phyloP scores from a whole-genome alignment of 2,888 invertebrate genomes.

The Bellardia bayeri region DNA sequence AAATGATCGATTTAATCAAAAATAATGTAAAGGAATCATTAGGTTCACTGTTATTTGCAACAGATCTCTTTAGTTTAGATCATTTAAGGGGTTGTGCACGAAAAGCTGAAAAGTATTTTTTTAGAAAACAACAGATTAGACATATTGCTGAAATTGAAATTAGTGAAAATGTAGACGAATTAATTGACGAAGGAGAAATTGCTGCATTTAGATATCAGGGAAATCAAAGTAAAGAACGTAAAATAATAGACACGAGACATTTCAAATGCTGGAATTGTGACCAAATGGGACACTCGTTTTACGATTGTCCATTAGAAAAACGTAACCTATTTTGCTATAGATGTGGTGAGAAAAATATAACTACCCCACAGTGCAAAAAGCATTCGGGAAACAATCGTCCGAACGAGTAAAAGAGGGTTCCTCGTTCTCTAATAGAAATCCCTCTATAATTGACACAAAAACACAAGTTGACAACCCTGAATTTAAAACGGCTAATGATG shows the following conservation, averaged over 20 bases:
- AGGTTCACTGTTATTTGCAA: slow-evolving; percentile 15
- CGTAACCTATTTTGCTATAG: slow-evolving; percentile 30
- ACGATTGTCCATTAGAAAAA: slow-evolving; percentile 11
- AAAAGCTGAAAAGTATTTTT: slow-evolving; percentile 4
- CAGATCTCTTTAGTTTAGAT: slow-evolving; percentile 16
- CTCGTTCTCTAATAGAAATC: slow-evolving; percentile 22
- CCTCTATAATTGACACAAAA: neutral
- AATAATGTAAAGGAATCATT: slow-evolving; percentile 30
- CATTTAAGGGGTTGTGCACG: slow-evolving; percentile 11
- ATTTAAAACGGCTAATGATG: neutral
- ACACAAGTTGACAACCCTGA: neutral
- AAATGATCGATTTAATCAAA: slow-evolving; percentile 13
- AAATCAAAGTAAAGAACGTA: neutral
- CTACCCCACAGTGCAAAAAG: slow-evolving; percentile 19
- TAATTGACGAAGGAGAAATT: neutral
- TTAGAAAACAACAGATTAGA: neutral
- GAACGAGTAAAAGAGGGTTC: slow-evolving; percentile 46
- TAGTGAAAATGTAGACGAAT: neutral
- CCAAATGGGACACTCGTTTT: slow-evolving; percentile 36
- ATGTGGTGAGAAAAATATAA: slow-evolving; percentile 26
- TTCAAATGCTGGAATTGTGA: neutral
- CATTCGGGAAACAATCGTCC: slow-evolving; percentile 10
- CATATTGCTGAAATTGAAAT: slow-evolving; percentile 27
- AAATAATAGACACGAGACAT: neutral
- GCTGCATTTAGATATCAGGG: slow-evolving; percentile 9